Percentiles rank a stretch among this genome's conserved stretches.
Conservation (phyloP, 2,888 invertebrate genomes). For the Flexamia atlantica region DNA sequence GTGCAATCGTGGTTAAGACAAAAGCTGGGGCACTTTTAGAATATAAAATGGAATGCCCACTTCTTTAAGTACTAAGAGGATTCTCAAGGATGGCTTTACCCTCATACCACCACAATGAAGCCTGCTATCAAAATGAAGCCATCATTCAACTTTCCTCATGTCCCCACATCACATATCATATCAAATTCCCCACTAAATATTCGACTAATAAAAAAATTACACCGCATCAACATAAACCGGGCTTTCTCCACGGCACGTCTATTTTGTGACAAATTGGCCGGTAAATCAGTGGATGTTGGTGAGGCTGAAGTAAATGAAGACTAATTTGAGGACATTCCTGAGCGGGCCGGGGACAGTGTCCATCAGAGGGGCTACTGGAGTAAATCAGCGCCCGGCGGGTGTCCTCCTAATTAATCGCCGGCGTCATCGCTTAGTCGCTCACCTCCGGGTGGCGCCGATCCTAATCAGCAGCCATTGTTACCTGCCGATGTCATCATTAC, state of each 20-base stretch:
- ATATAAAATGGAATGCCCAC: no score
- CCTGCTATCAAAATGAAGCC: not conserved
- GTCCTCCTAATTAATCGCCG: constrained; percentile 60
- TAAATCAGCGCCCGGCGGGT: constrained; percentile 57
- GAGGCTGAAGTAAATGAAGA: constrained; percentile 51
- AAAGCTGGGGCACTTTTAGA: no score
- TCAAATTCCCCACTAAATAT: not conserved
- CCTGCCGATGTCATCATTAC: constrained; percentile 59
- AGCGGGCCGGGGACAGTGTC: constrained; percentile 32
- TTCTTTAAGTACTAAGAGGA: no score
- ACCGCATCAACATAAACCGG: not conserved
- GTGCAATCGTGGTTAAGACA: no score
- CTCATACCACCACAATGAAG: no score
- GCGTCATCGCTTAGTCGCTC: constrained; percentile 56
- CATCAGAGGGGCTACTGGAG: constrained; percentile 22
- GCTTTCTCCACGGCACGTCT: constrained; percentile 16
- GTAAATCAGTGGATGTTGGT: constrained; percentile 43
- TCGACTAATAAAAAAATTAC: not conserved
- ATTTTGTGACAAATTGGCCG: constrained; percentile 9
- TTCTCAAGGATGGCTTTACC: no score
- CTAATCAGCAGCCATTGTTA: constrained; percentile 54
- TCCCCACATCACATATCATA: not conserved
- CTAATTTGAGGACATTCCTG: constrained; percentile 58
- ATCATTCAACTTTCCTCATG: not conserved
- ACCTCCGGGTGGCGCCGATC: constrained; percentile 61